Evolutionary conservation across 92 coral and sea anemone genomes (phyloP).

Genomic region (Paragorgia papillata): DNA sequence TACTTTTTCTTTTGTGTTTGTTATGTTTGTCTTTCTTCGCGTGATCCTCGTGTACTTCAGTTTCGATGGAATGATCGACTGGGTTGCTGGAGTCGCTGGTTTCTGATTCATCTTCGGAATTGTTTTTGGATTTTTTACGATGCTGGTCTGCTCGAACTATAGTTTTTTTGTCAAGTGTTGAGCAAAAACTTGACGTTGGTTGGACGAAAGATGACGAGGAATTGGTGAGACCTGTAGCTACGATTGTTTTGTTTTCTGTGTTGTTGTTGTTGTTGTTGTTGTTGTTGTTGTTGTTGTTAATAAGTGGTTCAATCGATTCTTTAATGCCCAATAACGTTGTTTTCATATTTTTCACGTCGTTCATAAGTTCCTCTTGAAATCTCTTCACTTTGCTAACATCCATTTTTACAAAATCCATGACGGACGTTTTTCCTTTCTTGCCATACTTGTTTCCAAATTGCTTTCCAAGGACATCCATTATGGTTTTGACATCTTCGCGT

Average conservation of each 20-base stretch:
- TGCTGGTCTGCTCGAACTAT: too few species aligned
- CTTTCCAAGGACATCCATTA: slow-evolving; percentile 3
- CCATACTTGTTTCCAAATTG: slow-evolving; percentile 29
- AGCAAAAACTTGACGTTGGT: neutral
- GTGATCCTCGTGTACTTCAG: too few species aligned
- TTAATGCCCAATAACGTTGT: neutral
- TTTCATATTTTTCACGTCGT: slow-evolving; percentile 32
- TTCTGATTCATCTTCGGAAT: too few species aligned
- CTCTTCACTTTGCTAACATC: slow-evolving; percentile 1
- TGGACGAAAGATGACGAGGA: neutral
- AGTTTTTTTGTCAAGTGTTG: too few species aligned
- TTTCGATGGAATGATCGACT: too few species aligned
- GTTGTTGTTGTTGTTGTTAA: neutral
- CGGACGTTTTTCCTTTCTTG: slow-evolving; percentile 5
- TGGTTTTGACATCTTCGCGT: slow-evolving; percentile 14
- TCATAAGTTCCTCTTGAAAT: slow-evolving; percentile 19
- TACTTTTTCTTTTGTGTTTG: too few species aligned
- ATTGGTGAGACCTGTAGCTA: neutral
- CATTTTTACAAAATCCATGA: slow-evolving; percentile 23
- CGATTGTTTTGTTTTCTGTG: neutral
- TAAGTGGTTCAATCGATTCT: neutral
- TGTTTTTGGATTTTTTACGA: too few species aligned
- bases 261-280: neutral
- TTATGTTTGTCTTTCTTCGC: too few species aligned
- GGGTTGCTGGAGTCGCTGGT: too few species aligned